Evolutionary conservation across 2,113 vertebrate species (phyloP).

Genomic region (Hemibagrus wyckioides): DNA sequence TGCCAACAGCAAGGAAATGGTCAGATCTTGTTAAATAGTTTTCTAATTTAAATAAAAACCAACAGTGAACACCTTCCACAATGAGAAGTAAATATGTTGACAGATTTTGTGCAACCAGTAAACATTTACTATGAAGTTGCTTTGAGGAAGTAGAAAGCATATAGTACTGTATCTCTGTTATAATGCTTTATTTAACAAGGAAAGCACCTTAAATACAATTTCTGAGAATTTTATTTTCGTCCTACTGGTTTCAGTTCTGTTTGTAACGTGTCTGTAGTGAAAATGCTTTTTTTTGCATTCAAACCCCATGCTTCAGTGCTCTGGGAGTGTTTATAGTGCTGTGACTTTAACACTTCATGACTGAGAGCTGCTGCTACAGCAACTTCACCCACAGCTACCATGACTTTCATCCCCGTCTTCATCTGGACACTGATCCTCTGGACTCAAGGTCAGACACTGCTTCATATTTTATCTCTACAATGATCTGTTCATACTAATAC

Average conservation of each 20-base stretch:
- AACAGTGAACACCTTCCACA: too few species aligned
- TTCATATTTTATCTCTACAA: constrained; percentile 1
- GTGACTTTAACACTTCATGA: not conserved
- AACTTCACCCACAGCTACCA: not conserved
- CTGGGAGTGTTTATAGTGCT: too few species aligned
- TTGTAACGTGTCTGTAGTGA: not conserved
- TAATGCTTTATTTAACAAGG: not conserved
- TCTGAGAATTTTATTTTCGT: not conserved
- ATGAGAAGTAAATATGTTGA: too few species aligned
- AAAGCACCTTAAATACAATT: not conserved
- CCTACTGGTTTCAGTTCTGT: not conserved
- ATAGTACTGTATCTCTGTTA: too few species aligned
- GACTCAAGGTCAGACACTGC: not conserved
- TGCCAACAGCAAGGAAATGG: too few species aligned
- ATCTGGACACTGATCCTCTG: constrained; percentile 6
- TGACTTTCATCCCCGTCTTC: not conserved
- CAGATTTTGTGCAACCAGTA: too few species aligned
- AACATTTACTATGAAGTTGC: too few species aligned
- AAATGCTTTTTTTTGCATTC: not conserved
- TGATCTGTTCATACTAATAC: not conserved
- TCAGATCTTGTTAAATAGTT: too few species aligned
- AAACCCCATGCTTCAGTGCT: not conserved
- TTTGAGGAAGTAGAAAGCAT: too few species aligned
- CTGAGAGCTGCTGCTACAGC: constrained; percentile 9
- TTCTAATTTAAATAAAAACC: too few species aligned